phyloP scores from a whole-genome alignment of 2,888 invertebrate genomes.

The Crematogaster levior region DNA sequence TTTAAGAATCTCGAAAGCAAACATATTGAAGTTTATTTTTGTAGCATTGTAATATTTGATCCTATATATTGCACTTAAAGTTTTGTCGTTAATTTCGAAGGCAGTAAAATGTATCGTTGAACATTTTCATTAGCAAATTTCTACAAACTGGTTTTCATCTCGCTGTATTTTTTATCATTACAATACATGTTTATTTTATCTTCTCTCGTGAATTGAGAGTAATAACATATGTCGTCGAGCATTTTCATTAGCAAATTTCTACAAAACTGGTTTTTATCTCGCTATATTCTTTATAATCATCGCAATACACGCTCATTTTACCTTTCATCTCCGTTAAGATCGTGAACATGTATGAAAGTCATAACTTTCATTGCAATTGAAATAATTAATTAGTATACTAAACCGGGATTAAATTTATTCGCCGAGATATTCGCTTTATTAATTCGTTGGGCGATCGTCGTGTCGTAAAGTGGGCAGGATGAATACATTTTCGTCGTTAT shows the following conservation, averaged over 20 bases:
- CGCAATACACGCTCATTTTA: background rate
- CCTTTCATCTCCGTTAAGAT: background rate
- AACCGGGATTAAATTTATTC: constrained; percentile 23
- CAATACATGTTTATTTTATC: too few relatives aligned
- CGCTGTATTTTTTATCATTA: too few relatives aligned
- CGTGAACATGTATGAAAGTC: background rate
- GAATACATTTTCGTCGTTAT: constrained; percentile 46
- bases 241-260: background rate
- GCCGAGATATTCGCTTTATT: constrained; percentile 23
- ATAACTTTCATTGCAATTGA: background rate
- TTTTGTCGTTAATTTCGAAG: too few relatives aligned
- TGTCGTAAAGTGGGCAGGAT: constrained; percentile 16
- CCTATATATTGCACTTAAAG: background rate
- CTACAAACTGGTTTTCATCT: too few relatives aligned
- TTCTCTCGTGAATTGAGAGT: background rate
- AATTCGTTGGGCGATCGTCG: constrained; percentile 36
- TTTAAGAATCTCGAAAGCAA: background rate
- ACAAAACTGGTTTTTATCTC: background rate
- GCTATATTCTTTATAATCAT: background rate
- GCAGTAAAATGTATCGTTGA: too few relatives aligned
- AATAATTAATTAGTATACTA: background rate
- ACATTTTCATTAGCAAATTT: too few relatives aligned
- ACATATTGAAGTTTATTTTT: background rate
- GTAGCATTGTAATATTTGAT: background rate
- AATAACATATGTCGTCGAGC: background rate